Conservation (phyloP, 2,113 vertebrate species). For the Saimiri boliviensis region DNA sequence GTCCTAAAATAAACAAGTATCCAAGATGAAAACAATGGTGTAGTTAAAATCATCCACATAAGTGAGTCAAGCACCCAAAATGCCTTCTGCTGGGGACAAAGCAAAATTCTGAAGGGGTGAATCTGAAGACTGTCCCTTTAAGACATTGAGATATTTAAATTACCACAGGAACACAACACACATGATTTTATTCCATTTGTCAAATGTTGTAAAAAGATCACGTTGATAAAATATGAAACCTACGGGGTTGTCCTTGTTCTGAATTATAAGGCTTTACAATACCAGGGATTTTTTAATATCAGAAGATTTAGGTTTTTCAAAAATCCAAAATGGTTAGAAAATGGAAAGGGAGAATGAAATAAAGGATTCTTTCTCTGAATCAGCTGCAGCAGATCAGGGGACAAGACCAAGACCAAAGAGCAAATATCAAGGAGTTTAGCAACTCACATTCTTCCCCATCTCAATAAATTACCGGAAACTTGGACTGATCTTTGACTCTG, state of each 20-base stretch:
- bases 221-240: neutral
- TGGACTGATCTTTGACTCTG: neutral
- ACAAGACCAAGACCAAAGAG: neutral
- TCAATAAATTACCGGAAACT: neutral
- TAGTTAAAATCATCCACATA: conserved; percentile 33
- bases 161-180: neutral
- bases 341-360: neutral
- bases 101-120: neutral
- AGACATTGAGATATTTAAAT: neutral
- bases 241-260: neutral
- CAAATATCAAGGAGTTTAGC: neutral
- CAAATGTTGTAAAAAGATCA: neutral
- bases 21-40: conserved; percentile 49
- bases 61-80: neutral
- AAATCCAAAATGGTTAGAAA: neutral
- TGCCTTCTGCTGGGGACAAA: neutral
- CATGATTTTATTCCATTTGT: neutral
- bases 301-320: neutral
- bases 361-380: neutral
- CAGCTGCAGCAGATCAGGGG: neutral
- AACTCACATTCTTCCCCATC: neutral
- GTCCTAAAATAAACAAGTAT: conserved; percentile 69
- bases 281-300: neutral
- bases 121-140: neutral
- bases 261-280: neutral